phyloP scores from a whole-genome alignment of 2,888 invertebrate genomes.

The Conus canariensis region DNA sequence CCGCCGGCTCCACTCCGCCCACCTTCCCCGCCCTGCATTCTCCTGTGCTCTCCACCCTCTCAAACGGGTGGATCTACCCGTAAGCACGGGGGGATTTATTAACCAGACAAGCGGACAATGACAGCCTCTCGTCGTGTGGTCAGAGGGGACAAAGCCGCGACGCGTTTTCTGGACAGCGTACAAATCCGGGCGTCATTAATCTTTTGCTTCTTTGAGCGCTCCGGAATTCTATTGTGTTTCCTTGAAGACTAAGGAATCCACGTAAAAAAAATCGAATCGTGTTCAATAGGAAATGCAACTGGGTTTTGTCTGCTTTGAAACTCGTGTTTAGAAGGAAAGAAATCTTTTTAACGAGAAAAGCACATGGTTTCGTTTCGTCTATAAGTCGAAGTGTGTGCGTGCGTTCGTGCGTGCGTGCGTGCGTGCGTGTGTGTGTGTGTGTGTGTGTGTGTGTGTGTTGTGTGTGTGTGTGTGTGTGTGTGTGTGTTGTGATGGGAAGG shows the following conservation, averaged over 20 bases:
- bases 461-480: too few species aligned
- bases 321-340: too few species aligned
- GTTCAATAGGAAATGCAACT: neutral
- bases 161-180: neutral
- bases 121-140: neutral
- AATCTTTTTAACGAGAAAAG: neutral
- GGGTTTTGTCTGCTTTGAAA: too few species aligned
- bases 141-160: neutral
- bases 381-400: too few species aligned
- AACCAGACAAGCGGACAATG: neutral
- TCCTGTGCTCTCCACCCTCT: neutral
- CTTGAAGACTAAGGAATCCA: neutral
- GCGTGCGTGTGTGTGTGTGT: too few species aligned
- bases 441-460: too few species aligned
- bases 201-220: neutral
- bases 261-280: neutral
- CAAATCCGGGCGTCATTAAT: neutral
- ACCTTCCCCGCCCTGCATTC: neutral
- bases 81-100: neutral
- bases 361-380: too few species aligned
- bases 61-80: neutral
- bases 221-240: neutral
- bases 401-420: too few species aligned
- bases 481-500: too few species aligned
- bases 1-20: neutral